These are phyloP conservation scores for Radopholus similis DNA, from an alignment of 1,140 invertebrate species.

Conservation along the genomic window DNA sequence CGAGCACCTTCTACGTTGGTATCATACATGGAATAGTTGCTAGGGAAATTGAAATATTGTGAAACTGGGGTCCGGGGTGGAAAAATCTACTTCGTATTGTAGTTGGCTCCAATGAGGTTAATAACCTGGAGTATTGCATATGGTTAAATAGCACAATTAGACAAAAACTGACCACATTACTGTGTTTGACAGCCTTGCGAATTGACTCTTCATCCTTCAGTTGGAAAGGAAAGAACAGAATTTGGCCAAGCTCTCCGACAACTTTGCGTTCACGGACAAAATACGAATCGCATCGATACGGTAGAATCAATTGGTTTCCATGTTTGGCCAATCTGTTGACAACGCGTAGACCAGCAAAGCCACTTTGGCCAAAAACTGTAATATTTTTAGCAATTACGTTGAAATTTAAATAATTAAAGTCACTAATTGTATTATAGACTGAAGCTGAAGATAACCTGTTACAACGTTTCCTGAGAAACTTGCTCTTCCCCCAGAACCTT, in stretches of 20 bases:
- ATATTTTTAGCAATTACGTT: neutral
- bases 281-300: constrained; percentile 82
- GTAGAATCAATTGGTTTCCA: constrained; percentile 78
- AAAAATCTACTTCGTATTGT: constrained; percentile 79
- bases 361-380: constrained; percentile 78
- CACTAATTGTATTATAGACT: neutral
- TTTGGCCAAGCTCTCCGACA: constrained; percentile 88
- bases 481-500: constrained; percentile 73
- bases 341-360: constrained; percentile 79
- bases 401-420: neutral
- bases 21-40: constrained; percentile 76
- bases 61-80: neutral
- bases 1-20: constrained; percentile 58
- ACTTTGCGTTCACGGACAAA: constrained; percentile 74
- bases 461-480: constrained; percentile 93
- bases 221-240: constrained; percentile 77
- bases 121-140: too few relatives aligned
- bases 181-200: constrained; percentile 80
- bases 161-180: constrained; percentile 98
- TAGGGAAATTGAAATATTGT: constrained; percentile 37
- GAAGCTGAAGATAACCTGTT: constrained; percentile 66
- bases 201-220: constrained; percentile 83
- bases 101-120: constrained; percentile 85
- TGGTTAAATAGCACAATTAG: too few relatives aligned
- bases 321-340: constrained; percentile 73